Conservation (phyloP, 2,113 vertebrate genomes). For the Leucosticte australis region DNA sequence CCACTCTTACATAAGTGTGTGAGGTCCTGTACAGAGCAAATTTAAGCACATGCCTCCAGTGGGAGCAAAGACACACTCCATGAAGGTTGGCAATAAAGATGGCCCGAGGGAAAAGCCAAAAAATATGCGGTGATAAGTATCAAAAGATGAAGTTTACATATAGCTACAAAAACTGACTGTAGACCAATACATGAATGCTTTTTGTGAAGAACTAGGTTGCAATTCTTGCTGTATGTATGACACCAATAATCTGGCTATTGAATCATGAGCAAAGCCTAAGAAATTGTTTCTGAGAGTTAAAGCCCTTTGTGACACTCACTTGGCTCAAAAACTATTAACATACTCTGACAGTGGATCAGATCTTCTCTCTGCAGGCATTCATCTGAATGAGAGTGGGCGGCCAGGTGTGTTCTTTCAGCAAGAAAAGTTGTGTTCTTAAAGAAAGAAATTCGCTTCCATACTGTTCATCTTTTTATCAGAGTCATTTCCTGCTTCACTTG, state of each 20-base stretch:
- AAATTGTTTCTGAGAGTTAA: background rate
- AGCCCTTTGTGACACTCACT: background rate
- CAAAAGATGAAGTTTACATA: background rate
- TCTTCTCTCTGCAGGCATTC: background rate
- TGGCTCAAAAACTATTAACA: accelerated
- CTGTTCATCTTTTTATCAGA: background rate
- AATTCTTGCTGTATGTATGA: background rate
- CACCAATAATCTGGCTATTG: background rate
- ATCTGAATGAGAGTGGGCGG: background rate
- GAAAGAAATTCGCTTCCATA: background rate
- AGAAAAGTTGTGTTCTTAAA: background rate
- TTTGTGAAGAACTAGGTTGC: background rate
- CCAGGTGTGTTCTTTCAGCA: background rate
- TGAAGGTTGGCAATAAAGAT: background rate
- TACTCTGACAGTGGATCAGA: background rate
- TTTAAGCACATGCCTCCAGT: background rate
- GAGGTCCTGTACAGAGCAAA: background rate
- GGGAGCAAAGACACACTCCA: background rate
- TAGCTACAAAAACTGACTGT: background rate
- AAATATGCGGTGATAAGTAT: background rate
- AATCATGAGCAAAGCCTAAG: background rate
- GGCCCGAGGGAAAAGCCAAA: background rate
- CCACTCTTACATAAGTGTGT: background rate
- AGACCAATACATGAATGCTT: background rate
- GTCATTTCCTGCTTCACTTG: background rate